Conservation (phyloP, 2,113 vertebrate species). For the Eidolon helvum region DNA sequence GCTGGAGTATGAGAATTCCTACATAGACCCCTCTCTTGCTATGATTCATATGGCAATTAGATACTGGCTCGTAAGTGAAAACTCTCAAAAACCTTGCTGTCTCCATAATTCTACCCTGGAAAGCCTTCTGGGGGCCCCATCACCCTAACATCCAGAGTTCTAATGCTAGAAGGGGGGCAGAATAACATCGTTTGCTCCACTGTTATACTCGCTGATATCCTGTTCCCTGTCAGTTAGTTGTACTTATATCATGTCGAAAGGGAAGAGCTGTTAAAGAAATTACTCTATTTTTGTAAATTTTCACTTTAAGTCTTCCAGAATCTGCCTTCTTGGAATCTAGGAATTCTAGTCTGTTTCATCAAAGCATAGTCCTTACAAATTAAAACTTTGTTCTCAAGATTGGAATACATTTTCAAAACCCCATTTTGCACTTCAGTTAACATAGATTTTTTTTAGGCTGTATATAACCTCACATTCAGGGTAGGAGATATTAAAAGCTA, state of each 20-base stretch:
- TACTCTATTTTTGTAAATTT: not conserved
- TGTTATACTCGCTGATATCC: not conserved
- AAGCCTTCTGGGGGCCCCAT: not conserved
- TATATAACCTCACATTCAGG: not conserved
- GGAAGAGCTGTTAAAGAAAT: not conserved
- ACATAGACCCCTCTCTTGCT: not conserved
- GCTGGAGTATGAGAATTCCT: not conserved
- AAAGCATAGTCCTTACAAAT: not conserved
- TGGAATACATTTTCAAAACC: slow-evolving; percentile 25
- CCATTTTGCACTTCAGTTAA: slow-evolving; percentile 15
- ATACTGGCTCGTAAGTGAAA: not conserved
- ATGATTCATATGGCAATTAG: not conserved
- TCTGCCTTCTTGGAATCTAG: not conserved
- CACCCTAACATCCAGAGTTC: not conserved
- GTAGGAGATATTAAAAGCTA: not conserved
- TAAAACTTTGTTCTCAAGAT: slow-evolving; percentile 1
- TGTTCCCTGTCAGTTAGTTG: not conserved
- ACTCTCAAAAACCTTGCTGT: not conserved
- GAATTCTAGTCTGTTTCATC: not conserved
- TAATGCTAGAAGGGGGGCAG: not conserved
- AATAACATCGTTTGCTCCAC: not conserved
- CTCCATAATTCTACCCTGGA: not conserved
- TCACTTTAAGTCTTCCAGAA: not conserved
- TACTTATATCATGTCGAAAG: not conserved
- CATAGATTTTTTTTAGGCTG: not conserved